A percentile compares a stretch with the other conserved stretches of the same genome.
Conservation (phyloP, 2,113 vertebrate genomes). For the Ancistrus triradiatus region DNA sequence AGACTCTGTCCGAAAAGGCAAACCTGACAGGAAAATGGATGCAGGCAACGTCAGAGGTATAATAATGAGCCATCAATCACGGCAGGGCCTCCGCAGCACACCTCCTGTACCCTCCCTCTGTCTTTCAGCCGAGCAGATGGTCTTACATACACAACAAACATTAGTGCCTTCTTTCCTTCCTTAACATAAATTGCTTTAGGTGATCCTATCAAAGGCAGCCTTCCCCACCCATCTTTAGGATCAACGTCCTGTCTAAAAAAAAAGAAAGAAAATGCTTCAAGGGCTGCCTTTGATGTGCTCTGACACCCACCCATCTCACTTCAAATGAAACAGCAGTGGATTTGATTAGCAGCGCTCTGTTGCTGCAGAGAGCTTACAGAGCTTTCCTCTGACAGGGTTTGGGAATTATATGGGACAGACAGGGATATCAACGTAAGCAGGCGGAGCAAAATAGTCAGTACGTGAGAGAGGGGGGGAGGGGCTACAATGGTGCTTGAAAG, state of each 20-base stretch:
- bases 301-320: constrained; percentile 33
- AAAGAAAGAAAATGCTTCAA: constrained; percentile 44
- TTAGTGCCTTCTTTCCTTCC: not conserved
- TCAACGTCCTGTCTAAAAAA: constrained; percentile 41
- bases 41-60: constrained; percentile 25
- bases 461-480: no score
- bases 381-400: constrained; percentile 10
- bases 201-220: constrained; percentile 35
- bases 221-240: constrained; percentile 3
- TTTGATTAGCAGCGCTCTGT: constrained; percentile 47
- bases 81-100: not conserved
- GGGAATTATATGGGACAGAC: constrained; percentile 34
- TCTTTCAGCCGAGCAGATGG: not conserved
- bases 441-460: no score
- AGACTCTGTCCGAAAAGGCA: constrained; percentile 13
- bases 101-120: not conserved
- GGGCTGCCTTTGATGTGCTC: constrained; percentile 53
- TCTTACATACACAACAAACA: constrained; percentile 20
- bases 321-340: constrained; percentile 36
- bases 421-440: constrained; percentile 10
- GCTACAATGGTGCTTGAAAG: no score
- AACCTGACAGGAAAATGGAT: constrained; percentile 39
- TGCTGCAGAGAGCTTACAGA: constrained; percentile 47
- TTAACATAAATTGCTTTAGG: constrained; percentile 27
- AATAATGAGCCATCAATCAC: constrained; percentile 42